Base-by-base conservation (phyloP, 2,888 invertebrate genomes). In the Aspidiotus rigidus region DNA sequence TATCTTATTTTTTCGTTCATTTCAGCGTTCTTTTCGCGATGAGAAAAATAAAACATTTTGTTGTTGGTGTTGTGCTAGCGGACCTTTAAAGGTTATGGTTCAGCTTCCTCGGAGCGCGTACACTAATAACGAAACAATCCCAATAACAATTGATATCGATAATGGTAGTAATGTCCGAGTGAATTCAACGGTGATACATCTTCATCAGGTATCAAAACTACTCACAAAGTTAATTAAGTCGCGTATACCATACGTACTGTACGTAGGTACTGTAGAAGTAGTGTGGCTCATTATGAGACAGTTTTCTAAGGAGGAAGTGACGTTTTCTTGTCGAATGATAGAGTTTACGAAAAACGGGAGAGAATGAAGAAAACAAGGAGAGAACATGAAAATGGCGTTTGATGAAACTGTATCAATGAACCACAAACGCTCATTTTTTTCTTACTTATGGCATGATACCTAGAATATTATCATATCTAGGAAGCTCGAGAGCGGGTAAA, bases 1-100 rank as follows among this genome's bases (percentile, higher is more conserved):
- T 13, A 3, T 53, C n/a, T 3, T 5, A 53, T 13, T 3, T 3
- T 15, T 55, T 13, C 17, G 56, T 6, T 7, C 1, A 16, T n/a
- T 53, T n/a, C 17, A 55, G 56, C 15, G n/a, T 55, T 9, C 56
- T 16, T 16, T 55, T 9, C 15, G 7, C 1, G 8, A 55, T 16
- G 56, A 55, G n/a, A 55, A n/a, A 13, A 86, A 86, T 73, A 90
- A 90, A 78, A 84, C 84, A 1, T 87, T 90, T 75, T 88, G 90
- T 74, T 90, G 89, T 75, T 84, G 87, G 72, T 90, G 89, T 75
- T 90, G 90, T 76, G 83, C 83, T 8, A 86, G 88, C 0, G 85
- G 86, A 0, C 88, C 89, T 0, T 77, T 90, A 54, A 82, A 84
- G 1, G 81, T 89, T 53, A 84, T 86, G 72, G 83, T 87, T 0